Conservation (phyloP, 2,797 vertebrate species). For the Coccyzus lansbergi region DNA sequence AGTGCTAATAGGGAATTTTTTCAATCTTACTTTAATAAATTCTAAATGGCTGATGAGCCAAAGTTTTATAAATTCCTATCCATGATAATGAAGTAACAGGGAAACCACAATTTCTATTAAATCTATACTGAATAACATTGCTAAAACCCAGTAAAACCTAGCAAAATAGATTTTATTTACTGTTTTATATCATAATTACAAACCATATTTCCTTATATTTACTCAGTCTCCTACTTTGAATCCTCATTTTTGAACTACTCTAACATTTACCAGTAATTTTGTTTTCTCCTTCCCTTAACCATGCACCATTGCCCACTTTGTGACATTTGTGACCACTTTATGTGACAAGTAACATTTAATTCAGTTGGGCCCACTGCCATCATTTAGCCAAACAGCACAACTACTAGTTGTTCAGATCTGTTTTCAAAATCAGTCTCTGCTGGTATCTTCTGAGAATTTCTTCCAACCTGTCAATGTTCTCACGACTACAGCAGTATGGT, state of each 20-base stretch:
- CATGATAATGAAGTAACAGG: background rate
- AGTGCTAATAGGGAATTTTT: no score
- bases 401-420: background rate
- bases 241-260: background rate
- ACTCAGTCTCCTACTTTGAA: background rate
- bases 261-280: background rate
- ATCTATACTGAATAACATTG: background rate
- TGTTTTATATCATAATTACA: background rate
- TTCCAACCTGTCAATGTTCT: background rate
- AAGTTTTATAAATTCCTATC: no score
- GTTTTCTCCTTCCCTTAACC: background rate
- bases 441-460: background rate
- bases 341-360: background rate
- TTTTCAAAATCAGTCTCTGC: background rate
- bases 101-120: background rate
- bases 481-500: background rate
- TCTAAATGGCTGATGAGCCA: no score
- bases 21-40: no score
- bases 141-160: fast-evolving
- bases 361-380: background rate
- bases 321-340: background rate
- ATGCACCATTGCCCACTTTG: background rate
- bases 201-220: background rate
- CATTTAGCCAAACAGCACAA: background rate
- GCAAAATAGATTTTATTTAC: background rate